phyloP scores from a whole-genome alignment of 2,797 vertebrate species.

The Sebastes nivosus region DNA sequence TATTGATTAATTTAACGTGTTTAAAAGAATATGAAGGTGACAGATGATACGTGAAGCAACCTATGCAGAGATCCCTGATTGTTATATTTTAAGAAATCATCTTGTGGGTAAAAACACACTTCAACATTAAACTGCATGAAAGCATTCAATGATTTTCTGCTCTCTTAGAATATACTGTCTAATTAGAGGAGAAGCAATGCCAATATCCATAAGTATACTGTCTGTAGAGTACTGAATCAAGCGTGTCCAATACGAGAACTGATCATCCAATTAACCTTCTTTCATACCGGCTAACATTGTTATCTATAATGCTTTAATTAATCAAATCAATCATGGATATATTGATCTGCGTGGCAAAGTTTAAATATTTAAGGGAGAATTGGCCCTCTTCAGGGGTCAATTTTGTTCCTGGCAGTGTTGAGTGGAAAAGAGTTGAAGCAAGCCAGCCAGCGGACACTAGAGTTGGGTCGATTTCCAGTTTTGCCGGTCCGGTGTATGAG shows the following conservation, averaged over 20 bases:
- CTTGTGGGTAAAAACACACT: not conserved
- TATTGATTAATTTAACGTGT: not conserved
- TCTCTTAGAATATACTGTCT: not conserved
- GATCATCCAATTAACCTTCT: not conserved
- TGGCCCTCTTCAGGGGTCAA: not conserved
- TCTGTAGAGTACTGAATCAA: not conserved
- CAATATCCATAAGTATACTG: not conserved
- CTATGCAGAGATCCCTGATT: not conserved
- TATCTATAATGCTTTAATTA: not conserved
- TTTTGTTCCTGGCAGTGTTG: too few relatives aligned
- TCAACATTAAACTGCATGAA: not conserved
- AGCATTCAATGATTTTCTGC: slow-evolving; percentile 32
- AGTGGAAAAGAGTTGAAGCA: not conserved
- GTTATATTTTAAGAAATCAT: not conserved
- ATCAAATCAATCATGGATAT: not conserved
- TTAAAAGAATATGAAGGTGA: not conserved
- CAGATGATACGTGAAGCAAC: not conserved
- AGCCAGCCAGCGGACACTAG: too few relatives aligned
- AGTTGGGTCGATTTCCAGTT: too few relatives aligned
- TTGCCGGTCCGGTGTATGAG: too few relatives aligned
- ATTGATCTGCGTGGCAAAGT: not conserved
- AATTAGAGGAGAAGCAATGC: slow-evolving; percentile 14
- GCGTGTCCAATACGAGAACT: not conserved
- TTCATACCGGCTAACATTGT: not conserved
- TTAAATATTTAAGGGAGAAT: not conserved